Percentiles rank a stretch among this genome's conserved stretches.
phyloP scores from a whole-genome alignment of 2,797 vertebrate genomes.

The Protosalanx chinensis region DNA sequence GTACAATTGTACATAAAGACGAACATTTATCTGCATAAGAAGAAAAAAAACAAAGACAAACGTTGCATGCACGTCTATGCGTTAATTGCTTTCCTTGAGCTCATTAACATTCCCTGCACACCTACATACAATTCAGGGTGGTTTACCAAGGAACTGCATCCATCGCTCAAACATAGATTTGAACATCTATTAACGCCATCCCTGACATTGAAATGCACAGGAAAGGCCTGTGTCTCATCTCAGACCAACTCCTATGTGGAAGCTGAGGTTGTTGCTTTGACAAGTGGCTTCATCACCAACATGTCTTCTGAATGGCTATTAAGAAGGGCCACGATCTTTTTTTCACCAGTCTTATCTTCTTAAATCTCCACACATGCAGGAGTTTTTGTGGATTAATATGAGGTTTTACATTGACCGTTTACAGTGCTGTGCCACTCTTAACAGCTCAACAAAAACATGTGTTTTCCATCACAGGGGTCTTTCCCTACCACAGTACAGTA shows the following conservation, averaged over 20 bases:
- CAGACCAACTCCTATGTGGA: background rate
- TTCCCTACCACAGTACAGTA: background rate
- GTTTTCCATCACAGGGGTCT: background rate
- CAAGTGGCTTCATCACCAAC: background rate
- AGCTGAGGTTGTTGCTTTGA: background rate
- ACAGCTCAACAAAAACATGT: background rate
- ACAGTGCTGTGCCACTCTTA: background rate
- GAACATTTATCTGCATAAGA: background rate
- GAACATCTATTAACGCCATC: no score
- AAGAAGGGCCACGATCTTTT: background rate
- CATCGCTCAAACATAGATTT: no score
- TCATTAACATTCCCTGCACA: no score
- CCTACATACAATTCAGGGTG: no score
- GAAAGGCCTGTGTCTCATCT: background rate
- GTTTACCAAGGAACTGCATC: no score
- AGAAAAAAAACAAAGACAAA: no score
- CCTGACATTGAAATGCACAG: background rate
- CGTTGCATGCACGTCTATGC: no score
- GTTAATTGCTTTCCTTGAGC: no score
- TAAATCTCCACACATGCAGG: background rate
- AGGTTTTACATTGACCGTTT: background rate
- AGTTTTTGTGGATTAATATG: background rate
- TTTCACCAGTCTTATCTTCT: background rate
- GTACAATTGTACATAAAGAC: background rate
- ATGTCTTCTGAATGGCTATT: background rate